Conservation (phyloP, 2,888 invertebrate species). For the Buathra laborator region DNA sequence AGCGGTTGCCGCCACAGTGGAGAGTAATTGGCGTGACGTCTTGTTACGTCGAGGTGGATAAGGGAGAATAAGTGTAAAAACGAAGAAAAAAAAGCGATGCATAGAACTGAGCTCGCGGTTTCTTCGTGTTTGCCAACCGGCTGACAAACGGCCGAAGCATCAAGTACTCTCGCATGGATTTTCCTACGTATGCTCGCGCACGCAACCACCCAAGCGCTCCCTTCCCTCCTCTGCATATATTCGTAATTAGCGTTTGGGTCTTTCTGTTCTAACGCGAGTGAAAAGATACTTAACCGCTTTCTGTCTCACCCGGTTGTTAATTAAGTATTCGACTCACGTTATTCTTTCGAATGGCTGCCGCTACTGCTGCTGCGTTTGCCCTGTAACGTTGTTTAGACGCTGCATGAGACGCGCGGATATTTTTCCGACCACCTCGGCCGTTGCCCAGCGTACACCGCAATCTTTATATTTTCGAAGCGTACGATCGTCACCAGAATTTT, state of each 20-base stretch:
- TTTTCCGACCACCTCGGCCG: conserved; percentile 42
- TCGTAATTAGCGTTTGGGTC: conserved; percentile 63
- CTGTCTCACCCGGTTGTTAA: conserved; percentile 51
- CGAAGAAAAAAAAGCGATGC: neutral
- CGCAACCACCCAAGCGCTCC: conserved; percentile 57
- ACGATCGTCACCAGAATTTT: conserved; percentile 37
- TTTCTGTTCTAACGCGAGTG: conserved; percentile 42
- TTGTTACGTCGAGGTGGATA: conserved; percentile 73
- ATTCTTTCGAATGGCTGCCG: conserved; percentile 48
- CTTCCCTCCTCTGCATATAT: conserved; percentile 60
- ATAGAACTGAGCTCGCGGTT: conserved; percentile 21
- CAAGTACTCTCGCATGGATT: conserved; percentile 59
- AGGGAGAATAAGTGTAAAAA: conserved; percentile 52
- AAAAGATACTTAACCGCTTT: neutral
- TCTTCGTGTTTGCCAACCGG: conserved; percentile 36
- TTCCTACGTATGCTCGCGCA: conserved; percentile 55
- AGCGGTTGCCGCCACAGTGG: conserved; percentile 45
- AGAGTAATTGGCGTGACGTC: conserved; percentile 78
- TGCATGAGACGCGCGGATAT: conserved; percentile 34
- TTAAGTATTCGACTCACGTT: conserved; percentile 64
- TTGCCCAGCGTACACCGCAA: conserved; percentile 17
- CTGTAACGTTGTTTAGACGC: conserved; percentile 44
- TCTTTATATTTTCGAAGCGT: too few relatives aligned
- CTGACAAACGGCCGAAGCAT: conserved; percentile 56
- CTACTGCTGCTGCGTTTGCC: neutral